Evolutionary conservation across 2,113 vertebrate species (phyloP).

Genomic region (Triplophysa tibetana): DNA sequence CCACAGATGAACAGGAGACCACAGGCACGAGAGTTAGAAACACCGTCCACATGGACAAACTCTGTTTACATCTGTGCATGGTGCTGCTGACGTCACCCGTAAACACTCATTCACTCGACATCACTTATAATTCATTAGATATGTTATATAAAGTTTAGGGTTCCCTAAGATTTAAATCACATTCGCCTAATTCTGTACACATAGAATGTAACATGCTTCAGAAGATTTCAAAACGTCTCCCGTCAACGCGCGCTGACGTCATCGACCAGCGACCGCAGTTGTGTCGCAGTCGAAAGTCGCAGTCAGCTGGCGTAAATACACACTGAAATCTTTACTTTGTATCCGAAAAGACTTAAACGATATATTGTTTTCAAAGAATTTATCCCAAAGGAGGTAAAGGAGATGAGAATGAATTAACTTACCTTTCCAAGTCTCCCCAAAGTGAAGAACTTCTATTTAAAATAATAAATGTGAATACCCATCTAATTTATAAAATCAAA

Average conservation of each 20-base stretch:
- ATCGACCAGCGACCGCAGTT: background rate
- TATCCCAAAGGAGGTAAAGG: too few relatives aligned
- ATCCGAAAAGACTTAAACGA: too few relatives aligned
- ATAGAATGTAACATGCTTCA: background rate
- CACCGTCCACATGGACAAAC: background rate
- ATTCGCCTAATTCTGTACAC: background rate
- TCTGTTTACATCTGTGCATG: conserved; percentile 1
- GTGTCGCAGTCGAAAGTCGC: background rate
- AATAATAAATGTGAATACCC: too few relatives aligned
- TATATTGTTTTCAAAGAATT: too few relatives aligned
- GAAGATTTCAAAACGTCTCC: background rate
- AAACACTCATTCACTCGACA: background rate
- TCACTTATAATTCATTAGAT: background rate
- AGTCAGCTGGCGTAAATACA: background rate
- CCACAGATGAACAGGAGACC: conserved; percentile 2
- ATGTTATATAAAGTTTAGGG: background rate
- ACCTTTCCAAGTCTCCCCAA: too few relatives aligned
- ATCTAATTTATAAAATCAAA: too few relatives aligned
- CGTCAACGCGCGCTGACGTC: background rate
- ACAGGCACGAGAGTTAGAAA: conserved; percentile 32
- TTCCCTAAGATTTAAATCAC: too few relatives aligned
- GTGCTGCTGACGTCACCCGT: background rate
- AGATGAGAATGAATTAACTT: too few relatives aligned
- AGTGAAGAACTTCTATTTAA: too few relatives aligned
- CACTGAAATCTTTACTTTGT: too few relatives aligned